phyloP scores from a whole-genome alignment of 2,797 vertebrate species.

The Poeciliopsis presidionis region DNA sequence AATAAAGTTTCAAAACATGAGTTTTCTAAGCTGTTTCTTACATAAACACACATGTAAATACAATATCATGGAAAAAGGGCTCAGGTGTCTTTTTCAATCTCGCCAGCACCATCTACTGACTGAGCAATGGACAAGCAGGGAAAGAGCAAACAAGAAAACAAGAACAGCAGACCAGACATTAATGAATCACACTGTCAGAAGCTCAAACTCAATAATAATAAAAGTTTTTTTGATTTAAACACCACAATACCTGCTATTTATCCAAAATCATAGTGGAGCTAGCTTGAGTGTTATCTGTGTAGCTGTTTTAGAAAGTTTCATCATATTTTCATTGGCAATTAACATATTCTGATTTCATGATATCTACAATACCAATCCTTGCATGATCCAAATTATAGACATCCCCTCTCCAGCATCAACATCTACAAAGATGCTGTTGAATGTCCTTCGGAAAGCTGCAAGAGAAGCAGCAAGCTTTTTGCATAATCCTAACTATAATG shows the following conservation, averaged over 20 bases:
- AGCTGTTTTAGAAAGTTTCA: neutral
- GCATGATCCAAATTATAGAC: neutral
- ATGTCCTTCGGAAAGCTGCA: neutral
- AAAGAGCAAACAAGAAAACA: neutral
- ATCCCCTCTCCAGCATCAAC: neutral
- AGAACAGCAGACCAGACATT: neutral
- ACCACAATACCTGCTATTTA: neutral
- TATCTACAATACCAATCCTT: neutral
- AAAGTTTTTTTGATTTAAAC: neutral
- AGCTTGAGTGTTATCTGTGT: conserved; percentile 1
- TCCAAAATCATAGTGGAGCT: neutral
- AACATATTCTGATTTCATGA: conserved; percentile 2
- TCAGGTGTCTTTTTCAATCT: conserved; percentile 15
- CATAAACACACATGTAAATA: neutral
- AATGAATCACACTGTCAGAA: neutral
- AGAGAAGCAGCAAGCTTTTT: neutral
- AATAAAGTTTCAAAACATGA: neutral
- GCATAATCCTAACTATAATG: neutral
- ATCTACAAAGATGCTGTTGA: neutral
- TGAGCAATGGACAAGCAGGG: conserved; percentile 9
- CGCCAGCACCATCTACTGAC: conserved; percentile 63
- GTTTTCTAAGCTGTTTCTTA: neutral
- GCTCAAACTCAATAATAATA: neutral
- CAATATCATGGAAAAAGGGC: neutral
- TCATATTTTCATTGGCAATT: neutral